A percentile compares a stretch with the other conserved stretches of the same genome.
Evolutionary conservation across 2,888 invertebrate species (phyloP).

Genomic region (Eugnorisma glareosa): DNA sequence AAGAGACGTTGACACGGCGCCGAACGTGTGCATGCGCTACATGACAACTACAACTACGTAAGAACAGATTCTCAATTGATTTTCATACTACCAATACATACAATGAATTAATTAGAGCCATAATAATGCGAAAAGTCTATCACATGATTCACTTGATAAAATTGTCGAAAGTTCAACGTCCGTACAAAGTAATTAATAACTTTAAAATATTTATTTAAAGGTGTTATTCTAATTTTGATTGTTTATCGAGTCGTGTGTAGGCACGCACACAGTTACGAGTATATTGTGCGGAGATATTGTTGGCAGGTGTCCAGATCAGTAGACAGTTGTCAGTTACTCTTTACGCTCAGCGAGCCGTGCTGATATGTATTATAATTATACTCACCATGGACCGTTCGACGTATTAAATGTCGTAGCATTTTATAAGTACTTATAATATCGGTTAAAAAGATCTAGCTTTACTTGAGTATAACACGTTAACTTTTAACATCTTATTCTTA

Average conservation of each 20-base stretch:
- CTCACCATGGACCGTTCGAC: conserved; percentile 64
- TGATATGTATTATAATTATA: conserved; percentile 74
- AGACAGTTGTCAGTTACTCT: conserved; percentile 71
- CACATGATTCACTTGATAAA: conserved; percentile 16
- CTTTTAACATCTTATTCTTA: conserved; percentile 41
- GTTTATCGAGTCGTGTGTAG: conserved; percentile 57
- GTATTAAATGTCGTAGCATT: conserved; percentile 59
- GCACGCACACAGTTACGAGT: conserved; percentile 52
- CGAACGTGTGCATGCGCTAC: conserved; percentile 52
- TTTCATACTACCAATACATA: conserved; percentile 1
- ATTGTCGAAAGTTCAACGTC: conserved; percentile 37
- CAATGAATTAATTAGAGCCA: conserved; percentile 28
- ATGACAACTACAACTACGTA: conserved; percentile 27
- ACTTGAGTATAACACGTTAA: conserved; percentile 40
- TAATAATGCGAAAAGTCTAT: conserved; percentile 8
- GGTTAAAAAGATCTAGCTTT: conserved; percentile 45
- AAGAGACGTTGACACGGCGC: conserved; percentile 44
- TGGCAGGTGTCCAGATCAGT: conserved; percentile 72
- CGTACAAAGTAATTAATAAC: conserved; percentile 36
- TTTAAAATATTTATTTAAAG: conserved; percentile 49
- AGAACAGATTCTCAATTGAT: conserved; percentile 8
- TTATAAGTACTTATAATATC: conserved; percentile 50
- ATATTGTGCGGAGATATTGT: conserved; percentile 73
- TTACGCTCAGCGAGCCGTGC: conserved; percentile 67
- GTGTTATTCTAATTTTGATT: conserved; percentile 57